Percentiles rank a stretch among this genome's conserved stretches.
Conservation (phyloP, 2,888 invertebrate species). For the Coleophora deauratella region DNA sequence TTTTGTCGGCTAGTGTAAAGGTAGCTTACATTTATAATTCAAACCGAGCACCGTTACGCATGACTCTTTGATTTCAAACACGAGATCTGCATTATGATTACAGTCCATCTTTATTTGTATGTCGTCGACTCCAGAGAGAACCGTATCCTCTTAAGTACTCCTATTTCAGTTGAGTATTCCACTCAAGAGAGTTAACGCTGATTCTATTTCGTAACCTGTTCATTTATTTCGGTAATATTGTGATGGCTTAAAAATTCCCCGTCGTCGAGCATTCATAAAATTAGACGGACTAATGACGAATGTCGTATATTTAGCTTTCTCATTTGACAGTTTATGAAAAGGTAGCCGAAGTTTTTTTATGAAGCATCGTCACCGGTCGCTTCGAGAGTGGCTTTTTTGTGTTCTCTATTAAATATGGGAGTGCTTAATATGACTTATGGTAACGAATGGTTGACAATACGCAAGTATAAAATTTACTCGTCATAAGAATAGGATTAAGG, state of each 20-base stretch:
- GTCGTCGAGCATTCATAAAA: conserved; percentile 38
- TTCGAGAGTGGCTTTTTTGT: conserved; percentile 34
- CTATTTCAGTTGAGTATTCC: conserved; percentile 2
- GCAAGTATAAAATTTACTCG: conserved; percentile 60
- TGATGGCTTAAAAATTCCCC: conserved; percentile 9
- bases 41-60: conserved; percentile 66
- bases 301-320: conserved; percentile 58
- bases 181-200: background rate
- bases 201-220: conserved; percentile 10
- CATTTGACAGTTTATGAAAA: conserved; percentile 51
- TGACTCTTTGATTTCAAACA: conserved; percentile 48
- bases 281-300: conserved; percentile 56
- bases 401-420: conserved; percentile 47
- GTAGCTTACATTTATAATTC: conserved; percentile 62
- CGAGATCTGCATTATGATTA: conserved; percentile 26
- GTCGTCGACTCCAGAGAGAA: conserved; percentile 15
- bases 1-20: conserved; percentile 62
- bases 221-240: conserved; percentile 14
- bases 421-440: conserved; percentile 60
- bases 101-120: conserved; percentile 18
- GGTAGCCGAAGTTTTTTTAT: conserved; percentile 51
- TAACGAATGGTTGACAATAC: conserved; percentile 52
- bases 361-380: conserved; percentile 33
- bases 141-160: conserved; percentile 4
- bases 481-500: conserved; percentile 59